Percentiles rank a stretch among this genome's conserved stretches.
phyloP scores from a whole-genome alignment of 2,113 vertebrate genomes.

The Pterocles gutturalis region DNA sequence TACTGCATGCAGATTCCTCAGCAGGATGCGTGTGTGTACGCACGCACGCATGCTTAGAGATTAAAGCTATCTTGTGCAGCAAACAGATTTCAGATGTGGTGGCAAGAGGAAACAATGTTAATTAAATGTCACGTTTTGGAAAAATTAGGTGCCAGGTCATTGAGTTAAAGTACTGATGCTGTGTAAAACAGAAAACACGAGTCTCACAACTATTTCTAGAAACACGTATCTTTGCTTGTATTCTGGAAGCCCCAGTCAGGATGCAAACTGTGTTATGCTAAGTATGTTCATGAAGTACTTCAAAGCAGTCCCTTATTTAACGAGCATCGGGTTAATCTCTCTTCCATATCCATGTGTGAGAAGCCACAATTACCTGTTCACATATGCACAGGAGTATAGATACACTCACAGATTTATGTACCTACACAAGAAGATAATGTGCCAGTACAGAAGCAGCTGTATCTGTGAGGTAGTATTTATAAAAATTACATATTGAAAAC shows the following conservation, averaged over 20 bases:
- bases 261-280: neutral
- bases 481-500: neutral
- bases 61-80: neutral
- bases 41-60: rapidly evolving
- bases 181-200: neutral
- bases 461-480: neutral
- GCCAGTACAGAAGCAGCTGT: neutral
- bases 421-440: neutral
- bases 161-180: neutral
- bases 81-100: neutral
- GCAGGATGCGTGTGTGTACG: neutral
- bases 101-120: neutral
- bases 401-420: neutral
- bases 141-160: neutral
- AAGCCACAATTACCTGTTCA: neutral
- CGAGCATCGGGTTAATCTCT: rapidly evolving
- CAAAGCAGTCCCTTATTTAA: slow-evolving; percentile 9
- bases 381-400: neutral
- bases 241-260: slow-evolving; percentile 5
- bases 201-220: neutral
- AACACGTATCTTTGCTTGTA: neutral
- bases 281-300: neutral
- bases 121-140: slow-evolving; percentile 29
- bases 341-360: neutral
- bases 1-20: neutral